Base-by-base conservation (phyloP, 2,888 invertebrate genomes). In the Amphipyra tragopoginis region DNA sequence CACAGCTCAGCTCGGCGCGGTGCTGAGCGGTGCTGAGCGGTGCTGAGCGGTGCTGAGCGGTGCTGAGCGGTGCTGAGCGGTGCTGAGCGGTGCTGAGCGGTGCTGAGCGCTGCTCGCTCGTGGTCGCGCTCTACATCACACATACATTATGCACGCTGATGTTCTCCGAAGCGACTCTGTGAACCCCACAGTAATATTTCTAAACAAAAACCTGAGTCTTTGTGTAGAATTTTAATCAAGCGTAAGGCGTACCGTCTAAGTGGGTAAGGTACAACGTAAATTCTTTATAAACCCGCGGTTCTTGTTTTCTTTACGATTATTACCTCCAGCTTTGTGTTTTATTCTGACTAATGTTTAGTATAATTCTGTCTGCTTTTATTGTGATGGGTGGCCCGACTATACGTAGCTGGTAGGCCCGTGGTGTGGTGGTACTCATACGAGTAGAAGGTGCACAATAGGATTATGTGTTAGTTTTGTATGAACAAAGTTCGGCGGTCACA, bases 271-370 rank as follows among this genome's bases (percentile, higher is more conserved):
- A 26, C 34, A 43, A 52, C 54, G 42, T 64, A 55, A 40, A 64
- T 69, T 52, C 40, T 69, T 69, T 55, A 69, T 52, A 49, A 69
- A 55, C 40, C 42, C 34, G 69, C 54, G 64, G 58, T 44, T 45
- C 36, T 59, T 51, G 48, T 68, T 40, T 51, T 48, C 50, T 54
- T 69, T 64, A 64, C 36, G 54, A 54, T 69, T 54, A 58, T 63
- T 69, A 55, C 58, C 26, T 68, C 6, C n/a, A 13, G 52, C 62
- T 56, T 52, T 33, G 42, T 40, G 43, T 39, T 47, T 56, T 51
- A 39, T 68, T 14, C 36, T 29, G 33, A 43, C 14, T 21, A 60
- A 44, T 55, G 36, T 52, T 65, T 42, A 42, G 54, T 40, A 21
- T 54, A 26, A 53, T 53, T 15, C 15, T 39, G 34, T 14, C 10